Base-by-base conservation (phyloP, 2,888 invertebrate species). In the Drosophila engyochracea region DNA sequence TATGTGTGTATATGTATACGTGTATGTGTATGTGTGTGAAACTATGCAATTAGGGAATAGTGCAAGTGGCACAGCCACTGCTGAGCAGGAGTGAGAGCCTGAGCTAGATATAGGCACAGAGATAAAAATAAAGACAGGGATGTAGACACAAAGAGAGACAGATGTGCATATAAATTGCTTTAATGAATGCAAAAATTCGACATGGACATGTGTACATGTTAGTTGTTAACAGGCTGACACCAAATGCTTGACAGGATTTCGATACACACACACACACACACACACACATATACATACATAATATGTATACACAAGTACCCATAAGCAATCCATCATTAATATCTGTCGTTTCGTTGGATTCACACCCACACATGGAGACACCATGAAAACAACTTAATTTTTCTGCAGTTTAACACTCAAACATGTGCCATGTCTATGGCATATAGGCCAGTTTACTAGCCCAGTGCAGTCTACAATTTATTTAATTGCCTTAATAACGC, bases 111-210 rank as follows among this genome's bases (percentile, higher is more conserved):
- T 4, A 39, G 9, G 10, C 5, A n/a, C n/a, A 7, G 12, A 22
- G 3, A 44, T 44, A 22, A 14, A 25, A 9, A 22, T 44, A 44
- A 22, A 44, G 44, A 22, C 2, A 6, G 44, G 25, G 16, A 16
- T 47, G 47, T 9, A 58, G 10, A 61, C 3, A 35, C 39, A 51
- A 41, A 57, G 6, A 41, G 55, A 41, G 28, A 62, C 30, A 62
- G 22, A 44, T 88, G 82, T 79, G 90, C 86, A 80, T 83, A 74
- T 68, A 76, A 83, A 90, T 88, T 76, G 89, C 90, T 73, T 90
- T 85, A 77, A 82, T 88, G 70, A 70, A 90, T 76, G 89, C 89
- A 67, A 85, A 76, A 82, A 70, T 72, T 76, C 30, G 78, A 63
- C 78, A 68, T 69, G 72, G 68, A 77, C 78, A 78, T 49, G 47